phyloP scores from a whole-genome alignment of 1,140 invertebrate species.

The Drosophila suzukii region DNA sequence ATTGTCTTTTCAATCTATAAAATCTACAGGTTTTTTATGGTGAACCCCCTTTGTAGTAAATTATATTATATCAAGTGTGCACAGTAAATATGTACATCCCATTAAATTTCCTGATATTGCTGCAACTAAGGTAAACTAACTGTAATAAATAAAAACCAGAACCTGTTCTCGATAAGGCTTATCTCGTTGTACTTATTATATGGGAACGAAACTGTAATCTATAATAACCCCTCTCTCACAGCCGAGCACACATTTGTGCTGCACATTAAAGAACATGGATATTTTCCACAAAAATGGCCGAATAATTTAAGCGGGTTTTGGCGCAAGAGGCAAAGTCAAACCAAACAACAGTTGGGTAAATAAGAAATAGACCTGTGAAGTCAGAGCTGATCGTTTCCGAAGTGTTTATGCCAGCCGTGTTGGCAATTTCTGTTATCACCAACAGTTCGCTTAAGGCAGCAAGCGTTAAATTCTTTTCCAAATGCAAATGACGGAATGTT shows the following conservation, averaged over 20 bases:
- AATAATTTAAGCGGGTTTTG: conserved; percentile 17
- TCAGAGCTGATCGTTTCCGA: conserved; percentile 8
- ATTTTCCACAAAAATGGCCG: conserved; percentile 9
- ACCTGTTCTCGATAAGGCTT: conserved; percentile 40
- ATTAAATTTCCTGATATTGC: not conserved
- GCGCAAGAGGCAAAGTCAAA: conserved; percentile 7
- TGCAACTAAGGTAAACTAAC: not conserved
- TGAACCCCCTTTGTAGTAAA: conserved; percentile 4
- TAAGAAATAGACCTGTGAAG: conserved; percentile 6
- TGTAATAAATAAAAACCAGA: conserved; percentile 25
- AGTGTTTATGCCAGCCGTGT: conserved; percentile 27
- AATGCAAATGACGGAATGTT: conserved; percentile 35
- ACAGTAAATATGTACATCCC: not conserved
- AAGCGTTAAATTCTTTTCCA: conserved; percentile 11
- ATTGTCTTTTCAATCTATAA: not conserved
- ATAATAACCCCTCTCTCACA: not conserved
- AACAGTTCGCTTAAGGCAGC: conserved; percentile 1
- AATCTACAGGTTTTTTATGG: not conserved
- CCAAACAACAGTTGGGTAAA: conserved; percentile 39
- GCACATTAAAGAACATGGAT: not conserved
- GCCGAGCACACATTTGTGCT: not conserved
- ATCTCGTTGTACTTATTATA: conserved; percentile 17
- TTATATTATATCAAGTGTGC: not conserved
- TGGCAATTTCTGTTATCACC: conserved; percentile 50
- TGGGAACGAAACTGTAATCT: conserved; percentile 9